Conservation (phyloP, 2,888 invertebrate genomes). For the Ennomos quercinarius region DNA sequence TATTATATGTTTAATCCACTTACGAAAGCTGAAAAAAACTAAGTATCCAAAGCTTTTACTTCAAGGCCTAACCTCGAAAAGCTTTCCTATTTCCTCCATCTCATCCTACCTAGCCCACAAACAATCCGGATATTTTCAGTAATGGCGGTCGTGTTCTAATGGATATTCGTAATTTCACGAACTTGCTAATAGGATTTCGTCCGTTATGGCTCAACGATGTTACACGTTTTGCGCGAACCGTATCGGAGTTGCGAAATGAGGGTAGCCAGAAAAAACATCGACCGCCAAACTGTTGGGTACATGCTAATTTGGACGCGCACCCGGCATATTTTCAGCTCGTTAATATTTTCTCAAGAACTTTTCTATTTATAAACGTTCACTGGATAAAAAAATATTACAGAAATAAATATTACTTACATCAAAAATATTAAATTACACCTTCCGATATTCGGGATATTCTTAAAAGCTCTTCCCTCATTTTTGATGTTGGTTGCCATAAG, state of each 20-base stretch:
- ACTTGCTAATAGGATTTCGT: conserved; percentile 63
- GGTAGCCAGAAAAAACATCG: conserved; percentile 66
- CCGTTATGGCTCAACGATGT: conserved; percentile 73
- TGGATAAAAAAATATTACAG: background rate
- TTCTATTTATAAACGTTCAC: background rate
- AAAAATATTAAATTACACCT: no score
- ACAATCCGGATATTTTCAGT: conserved; percentile 39
- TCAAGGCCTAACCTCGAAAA: background rate
- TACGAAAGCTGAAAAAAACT: no score
- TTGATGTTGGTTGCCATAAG: no score
- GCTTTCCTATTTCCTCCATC: no score
- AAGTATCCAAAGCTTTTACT: background rate
- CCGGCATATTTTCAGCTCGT: conserved; percentile 54
- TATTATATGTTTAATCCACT: no score
- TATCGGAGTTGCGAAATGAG: conserved; percentile 70
- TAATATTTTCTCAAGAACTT: conserved; percentile 20
- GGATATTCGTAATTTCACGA: conserved; percentile 45
- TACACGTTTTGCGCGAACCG: conserved; percentile 77
- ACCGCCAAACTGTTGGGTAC: conserved; percentile 62
- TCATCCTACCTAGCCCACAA: conserved; percentile 12
- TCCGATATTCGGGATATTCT: no score
- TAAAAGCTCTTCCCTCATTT: no score
- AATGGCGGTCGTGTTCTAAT: conserved; percentile 40
- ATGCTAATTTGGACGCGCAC: conserved; percentile 74
- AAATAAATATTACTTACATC: background rate